Conservation (phyloP, 2,888 invertebrate genomes). For the Leucophora obtusa region DNA sequence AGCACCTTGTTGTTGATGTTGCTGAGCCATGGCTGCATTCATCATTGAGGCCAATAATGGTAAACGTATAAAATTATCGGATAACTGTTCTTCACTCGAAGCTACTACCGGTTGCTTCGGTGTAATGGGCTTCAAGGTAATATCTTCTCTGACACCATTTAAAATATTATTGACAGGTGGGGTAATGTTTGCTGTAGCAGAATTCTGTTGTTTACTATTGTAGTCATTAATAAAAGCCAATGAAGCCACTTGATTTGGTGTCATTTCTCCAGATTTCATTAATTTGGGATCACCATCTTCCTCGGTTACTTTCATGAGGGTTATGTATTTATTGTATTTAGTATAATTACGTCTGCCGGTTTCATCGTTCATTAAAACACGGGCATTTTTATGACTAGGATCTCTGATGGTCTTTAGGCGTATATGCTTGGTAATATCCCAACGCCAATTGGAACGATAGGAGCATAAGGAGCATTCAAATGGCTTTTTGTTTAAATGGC, state of each 20-base stretch:
- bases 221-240: constrained; percentile 80
- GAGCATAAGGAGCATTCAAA: constrained; percentile 97
- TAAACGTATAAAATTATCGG: constrained; percentile 72
- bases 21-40: constrained; percentile 74
- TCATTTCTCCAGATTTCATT: constrained; percentile 79
- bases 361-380: constrained; percentile 94
- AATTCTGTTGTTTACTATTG: constrained; percentile 75
- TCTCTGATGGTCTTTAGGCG: constrained; percentile 92
- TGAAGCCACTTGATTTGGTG: constrained; percentile 79
- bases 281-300: constrained; percentile 79
- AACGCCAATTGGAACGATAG: constrained; percentile 96
- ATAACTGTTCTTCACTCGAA: constrained; percentile 65
- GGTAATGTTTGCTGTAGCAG: constrained; percentile 32
- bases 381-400: constrained; percentile 88
- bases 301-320: constrained; percentile 83
- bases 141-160: constrained; percentile 72
- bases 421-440: constrained; percentile 98
- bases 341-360: constrained; percentile 94
- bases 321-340: constrained; percentile 94
- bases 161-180: constrained; percentile 61
- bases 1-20: constrained; percentile 71
- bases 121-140: constrained; percentile 72
- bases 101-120: constrained; percentile 45
- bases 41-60: constrained; percentile 75
- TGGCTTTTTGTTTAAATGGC: constrained; percentile 94